Evolutionary conservation across 2,888 invertebrate species (phyloP).

Genomic region (Hedychridium roseum): DNA sequence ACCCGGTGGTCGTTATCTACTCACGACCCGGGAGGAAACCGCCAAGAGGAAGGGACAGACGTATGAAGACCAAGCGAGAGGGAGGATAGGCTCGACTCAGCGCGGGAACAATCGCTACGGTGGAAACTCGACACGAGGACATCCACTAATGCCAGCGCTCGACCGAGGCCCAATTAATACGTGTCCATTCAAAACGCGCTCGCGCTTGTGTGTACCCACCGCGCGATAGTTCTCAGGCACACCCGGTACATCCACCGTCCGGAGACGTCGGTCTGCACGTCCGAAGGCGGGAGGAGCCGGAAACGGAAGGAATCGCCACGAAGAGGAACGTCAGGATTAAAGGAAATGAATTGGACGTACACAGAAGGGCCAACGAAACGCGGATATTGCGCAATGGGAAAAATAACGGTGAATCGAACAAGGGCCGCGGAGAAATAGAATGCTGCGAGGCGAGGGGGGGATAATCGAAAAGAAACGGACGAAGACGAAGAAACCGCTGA

Average conservation of each 20-base stretch:
- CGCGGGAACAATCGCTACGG: constrained; percentile 51
- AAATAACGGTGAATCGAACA: too few relatives aligned
- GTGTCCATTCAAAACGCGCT: constrained; percentile 55
- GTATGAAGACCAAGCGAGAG: constrained; percentile 9
- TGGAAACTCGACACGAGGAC: constrained; percentile 62
- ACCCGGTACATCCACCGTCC: constrained; percentile 21
- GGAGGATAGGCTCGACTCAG: constrained; percentile 13
- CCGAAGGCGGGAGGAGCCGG: constrained; percentile 24
- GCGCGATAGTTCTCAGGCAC: constrained; percentile 22
- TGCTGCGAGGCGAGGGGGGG: too few relatives aligned
- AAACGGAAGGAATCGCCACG: constrained; percentile 16
- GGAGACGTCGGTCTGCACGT: constrained; percentile 11
- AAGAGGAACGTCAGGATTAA: too few relatives aligned
- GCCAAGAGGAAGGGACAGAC: constrained; percentile 16
- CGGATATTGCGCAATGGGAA: too few relatives aligned
- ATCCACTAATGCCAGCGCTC: constrained; percentile 59
- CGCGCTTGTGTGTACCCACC: constrained; percentile 30
- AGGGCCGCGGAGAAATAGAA: too few relatives aligned
- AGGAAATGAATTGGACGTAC: constrained; percentile 5
- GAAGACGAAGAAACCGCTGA: too few relatives aligned
- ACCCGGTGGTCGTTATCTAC: too few relatives aligned
- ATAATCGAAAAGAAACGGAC: too few relatives aligned
- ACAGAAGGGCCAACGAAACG: too few relatives aligned
- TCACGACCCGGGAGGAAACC: too few relatives aligned
- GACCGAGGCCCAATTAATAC: constrained; percentile 60